A percentile compares a stretch with the other conserved stretches of the same genome.
Conservation (phyloP, 35 echinoderm and acorn worm species). For the Ophiothrix spiculata region DNA sequence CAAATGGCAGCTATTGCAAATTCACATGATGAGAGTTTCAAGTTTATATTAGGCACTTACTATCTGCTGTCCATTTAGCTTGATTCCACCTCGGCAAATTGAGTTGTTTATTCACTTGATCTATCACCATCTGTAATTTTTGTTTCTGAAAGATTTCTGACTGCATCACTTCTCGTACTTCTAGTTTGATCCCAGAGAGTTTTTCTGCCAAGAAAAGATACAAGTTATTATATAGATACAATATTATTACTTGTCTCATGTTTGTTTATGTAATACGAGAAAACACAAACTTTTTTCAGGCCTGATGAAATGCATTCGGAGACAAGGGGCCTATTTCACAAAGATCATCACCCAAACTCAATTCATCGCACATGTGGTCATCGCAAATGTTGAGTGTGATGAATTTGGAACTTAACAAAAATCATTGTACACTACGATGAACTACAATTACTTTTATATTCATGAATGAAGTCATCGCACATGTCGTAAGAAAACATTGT, state of each 20-base stretch:
- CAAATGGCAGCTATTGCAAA: no score
- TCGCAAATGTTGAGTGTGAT: no score
- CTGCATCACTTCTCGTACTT: constrained; percentile 92
- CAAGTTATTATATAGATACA: neutral
- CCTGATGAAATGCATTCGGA: neutral
- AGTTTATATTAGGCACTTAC: constrained; percentile 55
- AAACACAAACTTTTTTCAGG: neutral
- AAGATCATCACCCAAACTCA: no score
- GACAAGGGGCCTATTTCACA: neutral
- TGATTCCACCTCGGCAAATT: constrained; percentile 78
- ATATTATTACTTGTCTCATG: no score
- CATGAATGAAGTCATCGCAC: no score
- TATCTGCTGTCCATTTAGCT: constrained; percentile 94
- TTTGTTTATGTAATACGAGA: no score
- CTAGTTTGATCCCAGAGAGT: constrained; percentile 78
- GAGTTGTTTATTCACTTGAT: constrained; percentile 74
- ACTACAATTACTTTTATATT: no score
- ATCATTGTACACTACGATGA: no score
- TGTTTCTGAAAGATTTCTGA: constrained; percentile 92
- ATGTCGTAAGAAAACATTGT: no score
- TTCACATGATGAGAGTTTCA: no score
- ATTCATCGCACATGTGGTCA: no score
- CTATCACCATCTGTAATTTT: constrained; percentile 81
- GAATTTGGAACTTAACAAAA: no score
- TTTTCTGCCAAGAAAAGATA: constrained; percentile 55